A percentile compares a stretch with the other conserved stretches of the same genome.
phyloP scores from a whole-genome alignment of 2,888 invertebrate genomes.

The Drosophila peninsularis region DNA sequence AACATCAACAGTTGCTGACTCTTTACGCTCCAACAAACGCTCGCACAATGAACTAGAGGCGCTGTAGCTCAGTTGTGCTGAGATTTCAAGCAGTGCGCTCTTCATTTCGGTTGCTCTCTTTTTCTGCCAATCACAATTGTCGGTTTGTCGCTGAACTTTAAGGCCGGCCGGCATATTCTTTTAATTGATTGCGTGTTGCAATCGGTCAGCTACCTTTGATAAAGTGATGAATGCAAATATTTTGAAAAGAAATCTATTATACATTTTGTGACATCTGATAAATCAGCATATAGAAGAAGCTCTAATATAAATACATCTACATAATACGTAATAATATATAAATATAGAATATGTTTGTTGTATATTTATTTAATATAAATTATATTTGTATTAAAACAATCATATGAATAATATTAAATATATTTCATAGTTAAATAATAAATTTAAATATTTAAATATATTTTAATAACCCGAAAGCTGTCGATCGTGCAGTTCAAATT shows the following conservation, averaged over 20 bases:
- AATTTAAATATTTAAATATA: no score
- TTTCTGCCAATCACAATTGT: conserved; percentile 19
- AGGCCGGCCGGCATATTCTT: conserved; percentile 10
- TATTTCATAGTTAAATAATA: no score
- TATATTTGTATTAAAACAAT: no score
- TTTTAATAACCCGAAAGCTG: neutral
- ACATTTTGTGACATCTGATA: neutral
- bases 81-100: conserved; percentile 3
- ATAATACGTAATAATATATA: neutral
- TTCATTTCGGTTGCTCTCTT: neutral
- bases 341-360: neutral
- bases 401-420: no score
- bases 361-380: no score
- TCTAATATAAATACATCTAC: no score
- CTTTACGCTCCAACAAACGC: conserved; percentile 17
- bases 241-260: neutral
- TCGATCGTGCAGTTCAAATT: neutral
- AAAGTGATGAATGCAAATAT: neutral
- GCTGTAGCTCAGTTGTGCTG: conserved; percentile 1
- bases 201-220: conserved; percentile 31
- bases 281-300: neutral
- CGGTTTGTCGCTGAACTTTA: conserved; percentile 19
- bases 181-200: conserved; percentile 17
- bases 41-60: conserved; percentile 8
- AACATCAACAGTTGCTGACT: conserved; percentile 12